phyloP scores from a whole-genome alignment of 1,140 invertebrate genomes.

The Drosophila pallidifrons region DNA sequence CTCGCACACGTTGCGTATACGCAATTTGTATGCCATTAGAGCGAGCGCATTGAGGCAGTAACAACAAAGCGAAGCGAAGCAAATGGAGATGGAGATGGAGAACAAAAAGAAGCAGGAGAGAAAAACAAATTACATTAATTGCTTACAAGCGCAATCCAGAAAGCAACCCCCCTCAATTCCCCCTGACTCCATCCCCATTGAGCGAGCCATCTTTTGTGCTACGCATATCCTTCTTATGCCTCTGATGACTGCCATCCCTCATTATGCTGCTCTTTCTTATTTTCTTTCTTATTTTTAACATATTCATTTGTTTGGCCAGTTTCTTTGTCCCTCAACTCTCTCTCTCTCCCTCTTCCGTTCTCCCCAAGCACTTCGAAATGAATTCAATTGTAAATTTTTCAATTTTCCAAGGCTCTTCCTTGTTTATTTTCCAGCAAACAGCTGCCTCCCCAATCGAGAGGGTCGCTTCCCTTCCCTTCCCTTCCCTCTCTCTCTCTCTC shows the following conservation, averaged over 20 bases:
- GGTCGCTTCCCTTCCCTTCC: background rate
- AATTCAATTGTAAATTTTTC: constrained; percentile 71
- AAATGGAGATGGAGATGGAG: background rate
- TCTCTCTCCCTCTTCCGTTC: background rate
- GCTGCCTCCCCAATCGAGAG: constrained; percentile 21
- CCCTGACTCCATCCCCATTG: background rate
- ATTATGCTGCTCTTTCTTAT: constrained; percentile 19
- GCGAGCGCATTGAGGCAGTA: constrained; percentile 22
- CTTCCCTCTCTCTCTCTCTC: background rate
- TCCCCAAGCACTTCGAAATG: constrained; percentile 16
- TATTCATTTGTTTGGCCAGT: constrained; percentile 41
- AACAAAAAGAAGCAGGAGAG: background rate
- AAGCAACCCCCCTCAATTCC: constrained; percentile 23
- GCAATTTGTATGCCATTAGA: constrained; percentile 70
- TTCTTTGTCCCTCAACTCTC: constrained; percentile 3
- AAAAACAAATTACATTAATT: constrained; percentile 77
- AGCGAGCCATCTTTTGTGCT: background rate
- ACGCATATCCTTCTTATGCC: constrained; percentile 2
- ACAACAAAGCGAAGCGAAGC: constrained; percentile 4
- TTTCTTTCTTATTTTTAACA: constrained; percentile 35
- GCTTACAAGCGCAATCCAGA: constrained; percentile 45
- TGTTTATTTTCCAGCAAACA: constrained; percentile 55
- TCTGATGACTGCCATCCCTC: constrained; percentile 13
- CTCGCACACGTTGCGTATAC: constrained; percentile 65
- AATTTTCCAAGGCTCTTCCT: constrained; percentile 24